phyloP scores from a whole-genome alignment of 1,140 invertebrate genomes.

The Heterodera schachtii region DNA sequence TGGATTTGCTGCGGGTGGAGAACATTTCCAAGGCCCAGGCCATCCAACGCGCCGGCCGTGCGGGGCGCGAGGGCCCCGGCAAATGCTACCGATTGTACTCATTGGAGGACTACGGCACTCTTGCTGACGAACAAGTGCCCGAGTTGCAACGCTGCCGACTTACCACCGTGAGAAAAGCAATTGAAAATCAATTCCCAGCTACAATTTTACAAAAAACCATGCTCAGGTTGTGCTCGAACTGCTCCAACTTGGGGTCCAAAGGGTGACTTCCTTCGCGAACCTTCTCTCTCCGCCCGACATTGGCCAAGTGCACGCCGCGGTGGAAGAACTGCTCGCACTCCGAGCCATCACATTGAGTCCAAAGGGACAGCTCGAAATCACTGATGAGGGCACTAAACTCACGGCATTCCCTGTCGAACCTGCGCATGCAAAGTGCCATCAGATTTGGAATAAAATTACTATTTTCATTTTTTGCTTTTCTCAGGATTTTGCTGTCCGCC shows the following conservation, averaged over 20 bases:
- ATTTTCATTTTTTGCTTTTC: not conserved
- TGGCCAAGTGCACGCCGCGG: constrained; percentile 46
- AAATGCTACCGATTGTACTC: constrained; percentile 69
- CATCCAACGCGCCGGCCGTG: constrained; percentile 67
- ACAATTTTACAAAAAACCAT: not conserved
- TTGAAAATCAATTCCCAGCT: not conserved
- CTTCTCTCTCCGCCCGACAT: constrained; percentile 68
- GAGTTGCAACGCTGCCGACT: constrained; percentile 43
- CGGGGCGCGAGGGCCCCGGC: constrained; percentile 68
- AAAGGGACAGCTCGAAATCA: constrained; percentile 69
- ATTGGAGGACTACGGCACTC: constrained; percentile 45
- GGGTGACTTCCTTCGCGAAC: constrained; percentile 66
- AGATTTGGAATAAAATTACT: not conserved
- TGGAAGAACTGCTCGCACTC: constrained; percentile 43
- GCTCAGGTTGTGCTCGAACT: constrained; percentile 68
- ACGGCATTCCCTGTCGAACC: constrained; percentile 88
- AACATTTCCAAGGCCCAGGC: constrained; percentile 64
- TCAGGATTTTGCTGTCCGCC: constrained; percentile 46
- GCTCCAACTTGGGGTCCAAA: constrained; percentile 67
- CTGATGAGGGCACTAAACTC: constrained; percentile 81
- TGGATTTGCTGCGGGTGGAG: constrained; percentile 54
- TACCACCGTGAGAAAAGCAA: not conserved
- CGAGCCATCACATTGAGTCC: constrained; percentile 15
- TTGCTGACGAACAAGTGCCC: constrained; percentile 43
- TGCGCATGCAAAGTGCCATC: constrained; percentile 30